Conservation (phyloP, 2,888 invertebrate species). For the Caenorhabditis japonica region DNA sequence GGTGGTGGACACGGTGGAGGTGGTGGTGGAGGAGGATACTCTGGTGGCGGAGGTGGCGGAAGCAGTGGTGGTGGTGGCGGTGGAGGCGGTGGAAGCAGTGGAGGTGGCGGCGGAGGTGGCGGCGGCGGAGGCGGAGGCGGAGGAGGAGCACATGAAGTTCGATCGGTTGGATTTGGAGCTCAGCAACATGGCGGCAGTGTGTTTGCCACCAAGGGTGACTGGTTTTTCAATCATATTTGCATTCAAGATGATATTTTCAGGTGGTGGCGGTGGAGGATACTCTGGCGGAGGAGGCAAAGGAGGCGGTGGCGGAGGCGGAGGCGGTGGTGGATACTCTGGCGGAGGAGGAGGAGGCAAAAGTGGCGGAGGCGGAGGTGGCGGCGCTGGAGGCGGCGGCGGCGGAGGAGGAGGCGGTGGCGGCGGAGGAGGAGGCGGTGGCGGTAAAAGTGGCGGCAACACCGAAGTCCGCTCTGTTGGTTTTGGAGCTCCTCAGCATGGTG, state of each 20-base stretch:
- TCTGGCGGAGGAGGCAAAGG: not conserved
- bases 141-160: slow-evolving; percentile 27
- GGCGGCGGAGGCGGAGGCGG: not conserved
- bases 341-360: not conserved
- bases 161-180: slow-evolving; percentile 40
- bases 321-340: not conserved
- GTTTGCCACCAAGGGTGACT: slow-evolving; percentile 2
- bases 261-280: no score
- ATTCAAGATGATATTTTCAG: no score
- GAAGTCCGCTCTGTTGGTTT: slow-evolving; percentile 15
- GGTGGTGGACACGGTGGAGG: slow-evolving; percentile 11
- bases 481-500: slow-evolving; percentile 8
- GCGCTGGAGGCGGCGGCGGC: slow-evolving; percentile 2
- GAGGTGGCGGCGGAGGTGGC: slow-evolving; percentile 20
- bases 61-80: not conserved
- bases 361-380: slow-evolving; percentile 4
- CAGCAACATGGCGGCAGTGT: slow-evolving; percentile 16
- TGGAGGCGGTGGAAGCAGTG: not conserved
- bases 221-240: no score
- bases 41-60: not conserved
- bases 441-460: no score
- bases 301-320: slow-evolving; percentile 9
- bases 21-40: slow-evolving; percentile 11
- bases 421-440: not conserved
- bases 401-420: not conserved